These are phyloP conservation scores for Cyrtonyx montezumae DNA, from an alignment of 2,113 vertebrate species.

Conservation along the genomic window DNA sequence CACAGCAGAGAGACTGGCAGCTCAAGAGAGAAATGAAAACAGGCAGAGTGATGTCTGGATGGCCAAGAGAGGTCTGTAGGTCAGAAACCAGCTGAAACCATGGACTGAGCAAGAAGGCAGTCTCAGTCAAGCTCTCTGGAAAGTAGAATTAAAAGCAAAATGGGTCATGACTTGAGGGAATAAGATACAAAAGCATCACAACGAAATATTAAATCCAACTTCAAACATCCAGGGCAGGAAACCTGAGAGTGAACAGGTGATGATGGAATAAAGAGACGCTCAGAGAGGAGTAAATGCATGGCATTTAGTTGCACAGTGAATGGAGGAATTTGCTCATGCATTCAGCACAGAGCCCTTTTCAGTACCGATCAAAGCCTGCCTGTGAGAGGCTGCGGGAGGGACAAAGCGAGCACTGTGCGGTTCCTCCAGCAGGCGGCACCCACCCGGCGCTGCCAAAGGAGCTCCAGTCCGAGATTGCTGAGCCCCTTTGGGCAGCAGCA, in stretches of 20 bases:
- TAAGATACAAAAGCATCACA: not conserved
- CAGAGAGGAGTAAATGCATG: not conserved
- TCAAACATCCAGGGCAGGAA: slow-evolving; percentile 29
- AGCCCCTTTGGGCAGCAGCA: not conserved
- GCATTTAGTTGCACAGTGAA: not conserved
- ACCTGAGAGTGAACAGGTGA: slow-evolving; percentile 29
- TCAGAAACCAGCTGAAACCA: not conserved
- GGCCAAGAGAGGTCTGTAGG: not conserved
- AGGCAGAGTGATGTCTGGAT: not conserved
- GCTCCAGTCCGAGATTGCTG: not conserved
- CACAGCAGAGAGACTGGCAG: not conserved
- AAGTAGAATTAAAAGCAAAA: not conserved
- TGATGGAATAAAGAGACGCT: not conserved
- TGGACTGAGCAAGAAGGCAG: not conserved
- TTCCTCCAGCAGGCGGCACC: not conserved
- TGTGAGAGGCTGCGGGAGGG: not conserved
- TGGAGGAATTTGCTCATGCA: not conserved
- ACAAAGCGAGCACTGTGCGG: slow-evolving; percentile 39
- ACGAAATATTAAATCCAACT: not conserved
- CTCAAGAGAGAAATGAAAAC: not conserved
- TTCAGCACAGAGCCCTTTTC: slow-evolving; percentile 40
- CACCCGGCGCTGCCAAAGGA: not conserved
- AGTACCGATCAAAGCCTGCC: slow-evolving; percentile 26
- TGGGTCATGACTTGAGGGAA: not conserved
- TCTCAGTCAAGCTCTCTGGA: not conserved